These are phyloP conservation scores for Stenolophus ochropezus DNA, from an alignment of 2,888 invertebrate species.

Conservation along the genomic window DNA sequence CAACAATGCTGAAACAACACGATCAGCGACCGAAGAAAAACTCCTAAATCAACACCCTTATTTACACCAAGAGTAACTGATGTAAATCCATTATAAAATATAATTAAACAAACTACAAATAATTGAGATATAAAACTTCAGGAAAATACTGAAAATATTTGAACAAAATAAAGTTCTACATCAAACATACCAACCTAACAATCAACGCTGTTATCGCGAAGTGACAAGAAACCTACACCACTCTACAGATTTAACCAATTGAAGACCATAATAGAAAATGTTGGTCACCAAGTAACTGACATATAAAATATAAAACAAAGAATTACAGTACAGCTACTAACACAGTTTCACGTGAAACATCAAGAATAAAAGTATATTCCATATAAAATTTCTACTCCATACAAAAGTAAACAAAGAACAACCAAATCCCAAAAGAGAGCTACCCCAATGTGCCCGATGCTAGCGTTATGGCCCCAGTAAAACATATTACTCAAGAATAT, in stretches of 20 bases:
- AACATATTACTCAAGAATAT: slow-evolving; percentile 62
- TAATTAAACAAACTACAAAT: slow-evolving; percentile 51
- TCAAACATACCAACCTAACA: slow-evolving; percentile 48
- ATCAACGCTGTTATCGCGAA: slow-evolving; percentile 41
- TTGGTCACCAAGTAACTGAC: slow-evolving; percentile 39
- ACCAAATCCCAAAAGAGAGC: slow-evolving; percentile 22
- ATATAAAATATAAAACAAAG: slow-evolving; percentile 46
- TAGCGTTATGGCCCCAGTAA: slow-evolving; percentile 65
- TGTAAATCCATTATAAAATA: slow-evolving; percentile 4
- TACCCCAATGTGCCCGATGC: slow-evolving; percentile 59
- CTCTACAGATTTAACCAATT: slow-evolving; percentile 24
- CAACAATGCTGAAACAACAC: background rate
- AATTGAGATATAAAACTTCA: slow-evolving; percentile 34
- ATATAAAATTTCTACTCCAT: slow-evolving; percentile 18
- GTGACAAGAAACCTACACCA: slow-evolving; percentile 54
- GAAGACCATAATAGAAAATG: slow-evolving; percentile 17
- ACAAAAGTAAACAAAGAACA: slow-evolving; percentile 5
- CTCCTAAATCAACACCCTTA: background rate
- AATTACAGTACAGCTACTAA: background rate
- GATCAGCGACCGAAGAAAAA: background rate
- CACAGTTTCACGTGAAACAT: slow-evolving; percentile 45
- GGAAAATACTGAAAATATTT: slow-evolving; percentile 31
- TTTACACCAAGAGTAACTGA: background rate
- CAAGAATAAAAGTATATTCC: slow-evolving; percentile 33
- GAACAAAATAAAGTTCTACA: slow-evolving; percentile 24